Conservation (phyloP, 2,797 vertebrate species). For the Neomorphus geoffroyi region DNA sequence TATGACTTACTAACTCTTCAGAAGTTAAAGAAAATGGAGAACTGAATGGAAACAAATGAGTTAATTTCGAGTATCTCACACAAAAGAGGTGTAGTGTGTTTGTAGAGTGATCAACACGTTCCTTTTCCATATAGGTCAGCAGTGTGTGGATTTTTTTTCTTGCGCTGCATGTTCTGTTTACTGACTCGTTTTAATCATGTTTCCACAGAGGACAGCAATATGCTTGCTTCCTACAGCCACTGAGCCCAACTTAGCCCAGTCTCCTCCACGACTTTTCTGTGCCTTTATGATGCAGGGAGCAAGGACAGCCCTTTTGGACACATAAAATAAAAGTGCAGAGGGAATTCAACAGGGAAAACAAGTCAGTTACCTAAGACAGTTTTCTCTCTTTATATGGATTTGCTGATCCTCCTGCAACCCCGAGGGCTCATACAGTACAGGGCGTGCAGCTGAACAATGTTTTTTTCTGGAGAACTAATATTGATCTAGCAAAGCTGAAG, state of each 20-base stretch:
- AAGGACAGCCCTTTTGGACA: neutral
- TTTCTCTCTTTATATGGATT: neutral
- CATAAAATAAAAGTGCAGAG: neutral
- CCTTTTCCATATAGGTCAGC: neutral
- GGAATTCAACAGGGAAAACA: neutral
- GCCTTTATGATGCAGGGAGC: neutral
- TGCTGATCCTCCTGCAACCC: neutral
- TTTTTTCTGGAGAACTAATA: neutral
- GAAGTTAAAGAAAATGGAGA: neutral
- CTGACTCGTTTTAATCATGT: conserved; percentile 12
- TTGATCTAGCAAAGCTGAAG: neutral
- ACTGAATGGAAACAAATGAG: neutral
- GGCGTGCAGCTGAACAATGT: neutral
- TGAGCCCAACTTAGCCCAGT: neutral
- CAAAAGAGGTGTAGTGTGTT: neutral
- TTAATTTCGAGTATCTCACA: neutral
- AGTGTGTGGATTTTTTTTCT: neutral
- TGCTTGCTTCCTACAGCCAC: neutral
- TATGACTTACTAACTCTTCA: neutral
- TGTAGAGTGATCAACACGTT: neutral
- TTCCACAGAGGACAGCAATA: neutral
- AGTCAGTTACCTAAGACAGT: neutral
- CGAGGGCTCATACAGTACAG: neutral
- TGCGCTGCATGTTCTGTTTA: neutral
- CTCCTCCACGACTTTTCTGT: neutral